Evolutionary conservation across 2,113 vertebrate species (phyloP).

Genomic region (Hystrix cristata): DNA sequence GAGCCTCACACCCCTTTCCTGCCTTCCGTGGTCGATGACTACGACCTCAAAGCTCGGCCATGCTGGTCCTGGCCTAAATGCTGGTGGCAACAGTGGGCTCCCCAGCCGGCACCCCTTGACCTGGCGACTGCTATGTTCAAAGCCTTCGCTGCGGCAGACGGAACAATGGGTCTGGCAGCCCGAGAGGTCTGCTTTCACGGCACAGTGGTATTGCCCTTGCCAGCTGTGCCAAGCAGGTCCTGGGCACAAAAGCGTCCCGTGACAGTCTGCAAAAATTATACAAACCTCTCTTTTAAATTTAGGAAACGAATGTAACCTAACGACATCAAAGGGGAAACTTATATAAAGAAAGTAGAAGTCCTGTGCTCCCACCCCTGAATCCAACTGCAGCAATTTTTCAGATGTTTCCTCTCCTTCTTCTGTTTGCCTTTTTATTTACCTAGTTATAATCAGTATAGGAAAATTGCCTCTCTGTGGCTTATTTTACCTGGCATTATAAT

Average conservation of each 20-base stretch:
- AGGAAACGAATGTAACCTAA: neutral
- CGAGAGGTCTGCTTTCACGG: constrained; percentile 68
- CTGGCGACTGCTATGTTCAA: constrained; percentile 67
- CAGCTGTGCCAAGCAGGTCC: neutral
- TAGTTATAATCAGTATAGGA: neutral
- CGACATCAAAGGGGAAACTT: constrained; percentile 32
- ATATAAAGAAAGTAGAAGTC: neutral
- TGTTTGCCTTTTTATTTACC: neutral
- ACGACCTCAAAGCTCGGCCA: constrained; percentile 84
- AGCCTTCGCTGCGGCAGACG: constrained; percentile 22
- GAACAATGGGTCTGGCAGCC: constrained; percentile 84
- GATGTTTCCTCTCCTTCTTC: neutral
- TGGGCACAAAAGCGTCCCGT: neutral
- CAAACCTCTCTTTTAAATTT: neutral
- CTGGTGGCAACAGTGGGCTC: constrained; percentile 82
- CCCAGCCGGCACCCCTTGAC: constrained; percentile 77
- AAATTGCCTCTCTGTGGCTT: neutral
- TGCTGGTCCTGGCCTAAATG: neutral
- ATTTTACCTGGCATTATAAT: neutral
- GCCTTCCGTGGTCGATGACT: too few species aligned
- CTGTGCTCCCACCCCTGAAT: neutral
- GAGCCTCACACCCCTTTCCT: neutral
- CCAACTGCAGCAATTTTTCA: neutral
- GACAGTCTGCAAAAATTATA: constrained; percentile 6
- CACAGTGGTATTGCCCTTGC: constrained; percentile 48